Conservation (phyloP, 2,888 invertebrate genomes). For the Lasius fuliginosus region DNA sequence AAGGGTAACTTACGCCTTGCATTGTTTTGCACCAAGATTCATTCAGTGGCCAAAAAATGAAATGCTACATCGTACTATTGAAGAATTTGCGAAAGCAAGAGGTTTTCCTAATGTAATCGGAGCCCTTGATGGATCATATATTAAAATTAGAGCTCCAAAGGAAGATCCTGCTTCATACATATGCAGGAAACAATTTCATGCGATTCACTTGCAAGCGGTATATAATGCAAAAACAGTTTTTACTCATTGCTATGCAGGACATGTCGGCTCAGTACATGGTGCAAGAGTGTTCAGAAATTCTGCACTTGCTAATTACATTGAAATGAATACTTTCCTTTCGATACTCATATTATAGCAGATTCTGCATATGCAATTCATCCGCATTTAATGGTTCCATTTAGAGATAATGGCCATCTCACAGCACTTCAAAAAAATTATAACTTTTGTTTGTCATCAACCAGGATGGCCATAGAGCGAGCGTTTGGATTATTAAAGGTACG, state of each 20-base stretch:
- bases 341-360: neutral
- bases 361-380: neutral
- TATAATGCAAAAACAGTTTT: neutral
- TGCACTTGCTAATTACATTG: constrained; percentile 3
- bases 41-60: neutral
- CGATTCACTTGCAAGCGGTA: constrained; percentile 4
- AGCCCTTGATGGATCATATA: neutral
- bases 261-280: neutral
- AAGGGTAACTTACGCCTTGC: neutral
- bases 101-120: constrained; percentile 7
- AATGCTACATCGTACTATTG: neutral
- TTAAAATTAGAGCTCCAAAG: neutral
- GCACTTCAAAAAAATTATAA: neutral
- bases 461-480: constrained; percentile 5
- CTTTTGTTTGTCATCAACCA: neutral
- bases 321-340: neutral
- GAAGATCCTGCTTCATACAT: constrained; percentile 12
- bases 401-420: neutral
- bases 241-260: neutral
- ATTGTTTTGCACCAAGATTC: neutral
- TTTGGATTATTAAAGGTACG: constrained; percentile 15
- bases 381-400: neutral
- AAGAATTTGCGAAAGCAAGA: neutral
- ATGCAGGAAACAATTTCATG: neutral
- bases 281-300: constrained; percentile 3